A percentile compares a stretch with the other conserved stretches of the same genome.
Conservation (phyloP, 2,888 invertebrate genomes). For the Nomada fabriciana region DNA sequence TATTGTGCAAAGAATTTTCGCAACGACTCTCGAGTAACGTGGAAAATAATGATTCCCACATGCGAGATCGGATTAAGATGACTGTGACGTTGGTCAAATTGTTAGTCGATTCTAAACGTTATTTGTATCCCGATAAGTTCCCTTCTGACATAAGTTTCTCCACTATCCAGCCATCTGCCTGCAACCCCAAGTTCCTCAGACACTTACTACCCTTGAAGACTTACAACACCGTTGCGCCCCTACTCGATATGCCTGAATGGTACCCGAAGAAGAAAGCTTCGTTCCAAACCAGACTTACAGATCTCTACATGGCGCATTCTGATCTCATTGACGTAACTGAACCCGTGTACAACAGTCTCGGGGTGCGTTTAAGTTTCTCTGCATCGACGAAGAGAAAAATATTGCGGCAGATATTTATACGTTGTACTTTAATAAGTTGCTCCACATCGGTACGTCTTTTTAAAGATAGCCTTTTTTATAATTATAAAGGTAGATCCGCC, state of each 20-base stretch:
- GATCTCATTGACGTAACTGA: too few relatives aligned
- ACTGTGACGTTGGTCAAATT: slow-evolving; percentile 73
- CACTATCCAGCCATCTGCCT: slow-evolving; percentile 75
- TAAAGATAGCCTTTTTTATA: slow-evolving; percentile 35
- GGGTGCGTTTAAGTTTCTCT: slow-evolving; percentile 34
- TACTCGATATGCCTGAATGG: slow-evolving; percentile 75
- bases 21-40: slow-evolving; percentile 33
- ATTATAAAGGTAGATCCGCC: slow-evolving; percentile 78
- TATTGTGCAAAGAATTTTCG: slow-evolving; percentile 72
- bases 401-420: not conserved
- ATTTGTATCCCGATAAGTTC: slow-evolving; percentile 70
- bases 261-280: slow-evolving; percentile 36
- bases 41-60: slow-evolving; percentile 2
- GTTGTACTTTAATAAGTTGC: slow-evolving; percentile 26
- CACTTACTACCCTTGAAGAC: slow-evolving; percentile 73
- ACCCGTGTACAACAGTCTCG: slow-evolving; percentile 17
- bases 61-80: slow-evolving; percentile 60
- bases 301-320: not conserved
- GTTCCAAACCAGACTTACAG: not conserved
- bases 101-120: slow-evolving; percentile 77
- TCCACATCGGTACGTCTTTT: slow-evolving; percentile 30
- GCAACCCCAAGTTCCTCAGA: slow-evolving; percentile 74
- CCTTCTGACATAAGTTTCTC: slow-evolving; percentile 75
- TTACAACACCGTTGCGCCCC: slow-evolving; percentile 77
- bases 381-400: not conserved